phyloP scores from a whole-genome alignment of 1,140 invertebrate species.

The Pseudomyrmex gracilis region DNA sequence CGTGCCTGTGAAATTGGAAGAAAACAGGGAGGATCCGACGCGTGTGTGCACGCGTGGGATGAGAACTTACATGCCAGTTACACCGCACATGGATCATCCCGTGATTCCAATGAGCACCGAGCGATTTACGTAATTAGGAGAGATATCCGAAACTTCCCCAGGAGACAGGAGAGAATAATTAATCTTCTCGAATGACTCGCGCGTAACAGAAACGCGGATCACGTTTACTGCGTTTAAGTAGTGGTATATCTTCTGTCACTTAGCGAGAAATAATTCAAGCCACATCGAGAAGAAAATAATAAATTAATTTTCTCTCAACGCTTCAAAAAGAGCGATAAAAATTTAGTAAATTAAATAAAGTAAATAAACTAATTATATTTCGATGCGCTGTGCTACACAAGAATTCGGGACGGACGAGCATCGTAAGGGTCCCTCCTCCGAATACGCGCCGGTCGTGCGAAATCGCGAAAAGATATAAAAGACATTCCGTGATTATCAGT shows the following conservation, averaged over 20 bases:
- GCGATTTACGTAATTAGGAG: conserved; percentile 29
- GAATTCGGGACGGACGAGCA: conserved; percentile 15
- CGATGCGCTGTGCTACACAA: not conserved
- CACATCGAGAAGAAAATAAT: too few species aligned
- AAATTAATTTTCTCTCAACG: too few species aligned
- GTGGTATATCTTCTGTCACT: too few species aligned
- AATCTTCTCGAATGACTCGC: conserved; percentile 30
- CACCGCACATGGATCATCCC: conserved; percentile 2
- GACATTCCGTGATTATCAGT: conserved; percentile 42
- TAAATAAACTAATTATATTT: not conserved
- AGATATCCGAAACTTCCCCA: conserved; percentile 2
- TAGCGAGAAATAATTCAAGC: too few species aligned
- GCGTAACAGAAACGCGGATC: too few species aligned
- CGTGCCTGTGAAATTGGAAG: conserved; percentile 57
- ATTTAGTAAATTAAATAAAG: not conserved
- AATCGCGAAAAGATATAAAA: conserved; percentile 36
- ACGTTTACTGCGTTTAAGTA: too few species aligned
- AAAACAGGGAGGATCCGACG: conserved; percentile 46
- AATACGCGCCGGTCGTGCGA: conserved; percentile 7
- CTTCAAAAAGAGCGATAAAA: not conserved
- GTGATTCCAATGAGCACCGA: conserved; percentile 21
- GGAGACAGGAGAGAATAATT: conserved; percentile 20
- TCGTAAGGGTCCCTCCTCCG: not conserved
- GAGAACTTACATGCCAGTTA: conserved; percentile 50
- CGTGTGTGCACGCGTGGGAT: not conserved